phyloP scores from a whole-genome alignment of 2,888 invertebrate genomes.

The Calephelis perditalis region DNA sequence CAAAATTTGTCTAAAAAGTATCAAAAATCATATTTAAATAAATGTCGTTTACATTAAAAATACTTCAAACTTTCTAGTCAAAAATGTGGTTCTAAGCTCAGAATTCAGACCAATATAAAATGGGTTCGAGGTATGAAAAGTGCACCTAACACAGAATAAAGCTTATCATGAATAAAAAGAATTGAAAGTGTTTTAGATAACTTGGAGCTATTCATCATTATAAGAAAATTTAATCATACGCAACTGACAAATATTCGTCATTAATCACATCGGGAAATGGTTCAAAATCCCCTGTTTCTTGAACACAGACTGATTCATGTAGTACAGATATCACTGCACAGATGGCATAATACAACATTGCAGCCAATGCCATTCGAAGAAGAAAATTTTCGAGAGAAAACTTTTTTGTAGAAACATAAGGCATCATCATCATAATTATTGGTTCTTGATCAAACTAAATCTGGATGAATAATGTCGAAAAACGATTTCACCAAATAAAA shows the following conservation, averaged over 20 bases:
- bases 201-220: too few relatives aligned
- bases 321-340: constrained; percentile 35
- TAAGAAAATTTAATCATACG: too few relatives aligned
- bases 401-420: constrained; percentile 8
- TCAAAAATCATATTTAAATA: too few relatives aligned
- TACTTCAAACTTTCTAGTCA: too few relatives aligned
- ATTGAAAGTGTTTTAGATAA: too few relatives aligned
- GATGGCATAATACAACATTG: constrained; percentile 39
- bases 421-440: constrained; percentile 9
- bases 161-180: too few relatives aligned
- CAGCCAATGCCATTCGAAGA: constrained; percentile 41
- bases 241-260: constrained; percentile 15
- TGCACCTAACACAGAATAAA: too few relatives aligned
- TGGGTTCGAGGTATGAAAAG: too few relatives aligned
- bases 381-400: constrained; percentile 37
- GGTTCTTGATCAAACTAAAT: constrained; percentile 2
- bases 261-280: not conserved
- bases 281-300: constrained; percentile 13
- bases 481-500: constrained; percentile 50
- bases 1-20: too few relatives aligned
- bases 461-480: constrained; percentile 45
- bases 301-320: constrained; percentile 28
- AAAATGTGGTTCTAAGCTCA: not conserved
- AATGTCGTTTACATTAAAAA: too few relatives aligned
- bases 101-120: not conserved